Percentiles rank a stretch among this genome's conserved stretches.
These are phyloP conservation scores for Salpingus planirostris DNA, from an alignment of 2,888 invertebrate species.

Conservation along the genomic window DNA sequence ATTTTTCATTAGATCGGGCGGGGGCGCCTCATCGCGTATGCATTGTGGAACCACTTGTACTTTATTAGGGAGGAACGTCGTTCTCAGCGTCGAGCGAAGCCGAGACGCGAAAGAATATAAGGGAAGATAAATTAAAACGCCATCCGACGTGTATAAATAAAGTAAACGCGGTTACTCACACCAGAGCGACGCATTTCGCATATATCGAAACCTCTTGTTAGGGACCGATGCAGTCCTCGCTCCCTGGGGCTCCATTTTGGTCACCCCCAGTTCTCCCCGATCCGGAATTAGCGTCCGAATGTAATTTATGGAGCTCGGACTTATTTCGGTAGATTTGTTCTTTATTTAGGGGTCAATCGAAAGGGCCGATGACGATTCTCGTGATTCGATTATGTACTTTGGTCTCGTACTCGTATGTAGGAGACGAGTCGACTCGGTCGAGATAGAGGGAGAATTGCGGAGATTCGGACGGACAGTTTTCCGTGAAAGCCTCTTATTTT, in stretches of 20 bases:
- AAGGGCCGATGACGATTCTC: constrained; percentile 17
- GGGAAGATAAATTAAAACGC: constrained; percentile 31
- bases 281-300: background rate
- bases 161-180: constrained; percentile 13
- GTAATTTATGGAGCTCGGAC: too few species aligned
- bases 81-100: too few species aligned
- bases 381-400: constrained; percentile 16
- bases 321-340: too few species aligned
- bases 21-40: constrained; percentile 30
- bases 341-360: too few species aligned
- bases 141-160: constrained; percentile 16
- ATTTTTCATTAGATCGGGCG: constrained; percentile 25
- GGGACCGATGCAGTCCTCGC: constrained; percentile 17
- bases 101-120: too few species aligned
- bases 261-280: constrained; percentile 1
- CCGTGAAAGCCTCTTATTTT: constrained; percentile 16
- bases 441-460: too few species aligned
- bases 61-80: too few species aligned
- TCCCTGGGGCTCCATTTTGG: constrained; percentile 15
- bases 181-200: constrained; percentile 7
- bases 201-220: too few species aligned
- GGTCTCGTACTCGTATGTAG: too few species aligned
- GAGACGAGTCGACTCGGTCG: too few species aligned
- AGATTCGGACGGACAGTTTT: constrained; percentile 13
- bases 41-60: constrained; percentile 29